Percentiles rank a stretch among this genome's conserved stretches.
These are phyloP conservation scores for Drosophila sordidula DNA, from an alignment of 2,888 invertebrate genomes.

Conservation along the genomic window DNA sequence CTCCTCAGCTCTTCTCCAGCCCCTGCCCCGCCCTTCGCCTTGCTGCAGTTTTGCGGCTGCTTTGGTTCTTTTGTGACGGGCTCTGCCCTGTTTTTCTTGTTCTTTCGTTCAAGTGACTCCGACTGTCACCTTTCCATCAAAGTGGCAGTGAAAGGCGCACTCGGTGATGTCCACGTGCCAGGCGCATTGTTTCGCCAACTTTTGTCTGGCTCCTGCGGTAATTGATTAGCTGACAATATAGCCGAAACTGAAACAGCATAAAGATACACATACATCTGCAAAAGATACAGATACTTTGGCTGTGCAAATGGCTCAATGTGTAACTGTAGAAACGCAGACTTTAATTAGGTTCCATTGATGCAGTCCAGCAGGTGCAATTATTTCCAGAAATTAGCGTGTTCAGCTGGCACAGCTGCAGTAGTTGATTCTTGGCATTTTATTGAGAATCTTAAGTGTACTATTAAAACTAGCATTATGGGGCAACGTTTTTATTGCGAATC, in stretches of 20 bases:
- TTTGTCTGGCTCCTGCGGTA: slow-evolving; percentile 55
- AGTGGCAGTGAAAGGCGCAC: slow-evolving; percentile 69
- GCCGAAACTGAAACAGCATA: slow-evolving; percentile 10
- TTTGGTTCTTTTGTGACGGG: slow-evolving; percentile 34
- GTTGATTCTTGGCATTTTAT: neutral
- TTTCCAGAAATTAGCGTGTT: neutral
- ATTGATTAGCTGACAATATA: slow-evolving; percentile 65
- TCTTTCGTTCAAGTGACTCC: slow-evolving; percentile 41
- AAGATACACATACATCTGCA: slow-evolving; percentile 12
- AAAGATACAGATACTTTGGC: slow-evolving; percentile 6
- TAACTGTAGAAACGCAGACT: slow-evolving; percentile 6
- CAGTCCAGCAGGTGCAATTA: slow-evolving; percentile 24
- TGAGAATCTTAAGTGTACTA: neutral
- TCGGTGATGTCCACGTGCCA: slow-evolving; percentile 72
- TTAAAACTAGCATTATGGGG: neutral
- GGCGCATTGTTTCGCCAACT: slow-evolving; percentile 69
- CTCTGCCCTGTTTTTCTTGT: slow-evolving; percentile 14
- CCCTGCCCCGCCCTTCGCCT: slow-evolving; percentile 4
- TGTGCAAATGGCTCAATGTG: slow-evolving; percentile 10
- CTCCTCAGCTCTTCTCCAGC: slow-evolving; percentile 6
- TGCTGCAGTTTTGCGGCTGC: slow-evolving; percentile 61
- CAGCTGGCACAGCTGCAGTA: slow-evolving; percentile 13
- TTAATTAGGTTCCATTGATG: slow-evolving; percentile 20
- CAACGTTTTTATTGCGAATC: slow-evolving; percentile 1
- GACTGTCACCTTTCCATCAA: slow-evolving; percentile 82